Evolutionary conservation across 30 jellyfish, hydroid and myxozoan genomes (phyloP), one percentile per base, ranked within the genome.

Genomic region (Clytia hemisphaerica): DNA sequence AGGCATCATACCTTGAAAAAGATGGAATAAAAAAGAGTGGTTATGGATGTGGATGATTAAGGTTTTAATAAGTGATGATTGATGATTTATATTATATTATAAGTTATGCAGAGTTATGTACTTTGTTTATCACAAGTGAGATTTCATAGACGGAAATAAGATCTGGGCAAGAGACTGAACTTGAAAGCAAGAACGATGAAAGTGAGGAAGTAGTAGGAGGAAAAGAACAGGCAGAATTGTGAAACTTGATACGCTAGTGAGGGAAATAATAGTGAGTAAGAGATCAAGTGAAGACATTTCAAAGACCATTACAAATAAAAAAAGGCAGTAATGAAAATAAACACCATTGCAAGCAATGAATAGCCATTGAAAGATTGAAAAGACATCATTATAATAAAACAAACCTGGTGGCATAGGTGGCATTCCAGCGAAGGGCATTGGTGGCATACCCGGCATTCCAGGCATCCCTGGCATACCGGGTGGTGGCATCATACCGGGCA

Each of bases 321-420:
- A n/a, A n/a, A n/a, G n/a, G n/a, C n/a, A n/a, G n/a, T n/a, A n/a
- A n/a, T n/a, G n/a, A n/a, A n/a, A n/a, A n/a, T n/a, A n/a, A n/a
- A n/a, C n/a, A n/a, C n/a, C n/a, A n/a, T n/a, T n/a, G n/a, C n/a
- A n/a, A n/a, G n/a, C n/a, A n/a, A n/a, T n/a, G n/a, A n/a, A n/a
- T n/a, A n/a, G n/a, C n/a, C n/a, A n/a, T n/a, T n/a, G n/a, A n/a
- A n/a, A n/a, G n/a, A n/a, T n/a, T n/a, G n/a, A n/a, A n/a, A n/a
- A n/a, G 83, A 84, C 53, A 73, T 59, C 66, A 61, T 44, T n/a
- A 44, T 44, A n/a, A n/a, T n/a, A n/a, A n/a, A 85, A 57, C 83
- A 93, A 83, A 9, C 95, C 94, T 5, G 93, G 93, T 31, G 95
- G 95, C 93, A 78, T 78, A 12, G 78, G 75, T 0, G 95, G 84